A percentile compares a stretch with the other conserved stretches of the same genome.
Conservation (phyloP, 2,888 invertebrate genomes). For the Gerosis bhagava region DNA sequence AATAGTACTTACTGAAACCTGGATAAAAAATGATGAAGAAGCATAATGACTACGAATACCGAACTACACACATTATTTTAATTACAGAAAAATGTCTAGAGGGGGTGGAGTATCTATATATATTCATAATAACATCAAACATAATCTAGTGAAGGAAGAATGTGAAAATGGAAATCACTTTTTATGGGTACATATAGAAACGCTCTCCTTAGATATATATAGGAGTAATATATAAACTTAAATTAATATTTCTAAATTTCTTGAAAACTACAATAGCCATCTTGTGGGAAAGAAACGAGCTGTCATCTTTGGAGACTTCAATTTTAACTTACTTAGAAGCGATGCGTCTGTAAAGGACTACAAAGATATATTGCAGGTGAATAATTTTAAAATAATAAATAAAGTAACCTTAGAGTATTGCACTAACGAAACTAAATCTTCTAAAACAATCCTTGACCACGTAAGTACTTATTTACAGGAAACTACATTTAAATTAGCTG, state of each 20-base stretch:
- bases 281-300: neutral
- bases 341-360: neutral
- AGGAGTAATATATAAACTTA: constrained; percentile 16
- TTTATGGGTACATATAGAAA: constrained; percentile 18
- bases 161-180: constrained; percentile 11
- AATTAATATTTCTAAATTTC: too few relatives aligned
- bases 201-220: constrained; percentile 10
- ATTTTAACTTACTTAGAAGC: neutral
- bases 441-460: neutral
- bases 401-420: neutral
- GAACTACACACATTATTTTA: constrained; percentile 17
- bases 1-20: constrained; percentile 32
- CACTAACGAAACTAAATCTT: neutral
- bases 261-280: neutral
- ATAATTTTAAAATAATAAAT: neutral
- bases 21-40: constrained; percentile 29
- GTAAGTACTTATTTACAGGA: neutral
- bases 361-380: neutral
- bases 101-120: constrained; percentile 29
- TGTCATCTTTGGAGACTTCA: neutral
- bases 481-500: neutral
- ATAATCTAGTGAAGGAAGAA: constrained; percentile 3
- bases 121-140: constrained; percentile 31
- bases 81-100: constrained; percentile 8
- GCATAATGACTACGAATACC: constrained; percentile 20